Base-by-base conservation (phyloP, 1,140 invertebrate species). In the Diprion similis region DNA sequence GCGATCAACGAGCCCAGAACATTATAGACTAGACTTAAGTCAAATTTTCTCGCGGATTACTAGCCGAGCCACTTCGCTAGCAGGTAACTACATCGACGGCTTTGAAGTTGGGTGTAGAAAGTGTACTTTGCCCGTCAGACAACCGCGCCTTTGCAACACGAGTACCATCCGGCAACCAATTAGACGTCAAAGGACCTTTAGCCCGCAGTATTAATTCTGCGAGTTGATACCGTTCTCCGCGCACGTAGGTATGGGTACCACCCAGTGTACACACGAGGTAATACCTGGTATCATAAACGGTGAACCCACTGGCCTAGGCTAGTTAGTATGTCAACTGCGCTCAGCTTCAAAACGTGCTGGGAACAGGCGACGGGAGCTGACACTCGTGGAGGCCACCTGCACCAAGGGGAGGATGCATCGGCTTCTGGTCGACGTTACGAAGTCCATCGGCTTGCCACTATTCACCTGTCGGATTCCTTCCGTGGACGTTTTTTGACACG, bases 291-390 rank as follows among this genome's bases (percentile, higher is more conserved):
- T 59, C 51, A 59, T 59, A 59, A 9, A 17, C 11, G 11, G 51
- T 17, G 51, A 59, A 59, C n/a, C 7, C 51, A 4, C 51, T 59
- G 24, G 24, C 6, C 51, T 59, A 15, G 51, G 51, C 51, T 59
- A 59, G 51, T 59, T 59, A 17, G 51, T 59, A 59, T 59, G 51
- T 59, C 51, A 59, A 59, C 51, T 17, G n/a, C n/a, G 51, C 51
- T 15, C n/a, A 4, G 51, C 51, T 59, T 6, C 51, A 59, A 59
- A 59, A 59, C 51, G 51, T 59, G 51, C 51, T 59, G 51, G 51
- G 51, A 59, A 59, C 51, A 59, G 51, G n/a, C 51, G 51, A 15
- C 51, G 51, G 51, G 51, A 15, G 51, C 51, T 59, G 51, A 59
- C 51, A 59, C 51, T 4, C 51, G 51, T 59, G 51, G n/a, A 17